phyloP scores from a whole-genome alignment of 2,113 vertebrate genomes.

The Girardinichthys multiradiatus region DNA sequence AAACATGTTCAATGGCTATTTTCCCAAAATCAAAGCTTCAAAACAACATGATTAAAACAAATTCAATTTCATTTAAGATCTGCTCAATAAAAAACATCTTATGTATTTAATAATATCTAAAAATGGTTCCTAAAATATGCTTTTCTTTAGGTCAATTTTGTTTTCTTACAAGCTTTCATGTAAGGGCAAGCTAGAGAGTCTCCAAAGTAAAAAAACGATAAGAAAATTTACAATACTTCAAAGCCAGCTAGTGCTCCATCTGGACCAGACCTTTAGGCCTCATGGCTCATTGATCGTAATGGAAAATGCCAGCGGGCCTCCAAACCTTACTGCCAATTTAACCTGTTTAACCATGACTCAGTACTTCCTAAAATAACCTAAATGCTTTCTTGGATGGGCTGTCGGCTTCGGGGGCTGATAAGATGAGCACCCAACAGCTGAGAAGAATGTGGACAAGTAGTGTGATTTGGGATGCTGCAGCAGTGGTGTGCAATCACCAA shows the following conservation, averaged over 20 bases:
- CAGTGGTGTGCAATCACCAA: constrained; percentile 10
- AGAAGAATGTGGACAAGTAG: constrained; percentile 22
- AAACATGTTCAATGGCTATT: background rate
- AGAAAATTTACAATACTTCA: constrained; percentile 21
- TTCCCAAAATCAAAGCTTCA: constrained; percentile 4
- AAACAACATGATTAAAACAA: constrained; percentile 2
- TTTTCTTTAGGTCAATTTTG: constrained; percentile 23
- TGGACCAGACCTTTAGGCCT: constrained; percentile 51
- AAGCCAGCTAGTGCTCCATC: constrained; percentile 29
- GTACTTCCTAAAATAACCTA: constrained; percentile 63
- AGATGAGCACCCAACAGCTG: constrained; percentile 27
- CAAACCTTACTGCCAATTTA: constrained; percentile 60
- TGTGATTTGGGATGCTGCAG: background rate
- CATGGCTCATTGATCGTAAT: constrained; percentile 69
- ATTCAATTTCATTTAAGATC: constrained; percentile 3
- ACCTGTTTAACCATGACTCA: constrained; percentile 65
- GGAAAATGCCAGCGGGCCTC: constrained; percentile 53
- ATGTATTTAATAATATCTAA: background rate
- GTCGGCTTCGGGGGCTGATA: constrained; percentile 50
- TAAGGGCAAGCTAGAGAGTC: constrained; percentile 15
- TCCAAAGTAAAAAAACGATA: constrained; percentile 33
- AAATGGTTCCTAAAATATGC: constrained; percentile 8
- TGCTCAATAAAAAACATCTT: constrained; percentile 12
- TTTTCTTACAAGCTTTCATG: constrained; percentile 21
- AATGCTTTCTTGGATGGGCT: constrained; percentile 49